phyloP scores from a whole-genome alignment of 2,888 invertebrate species.

The Sesamia inferens region DNA sequence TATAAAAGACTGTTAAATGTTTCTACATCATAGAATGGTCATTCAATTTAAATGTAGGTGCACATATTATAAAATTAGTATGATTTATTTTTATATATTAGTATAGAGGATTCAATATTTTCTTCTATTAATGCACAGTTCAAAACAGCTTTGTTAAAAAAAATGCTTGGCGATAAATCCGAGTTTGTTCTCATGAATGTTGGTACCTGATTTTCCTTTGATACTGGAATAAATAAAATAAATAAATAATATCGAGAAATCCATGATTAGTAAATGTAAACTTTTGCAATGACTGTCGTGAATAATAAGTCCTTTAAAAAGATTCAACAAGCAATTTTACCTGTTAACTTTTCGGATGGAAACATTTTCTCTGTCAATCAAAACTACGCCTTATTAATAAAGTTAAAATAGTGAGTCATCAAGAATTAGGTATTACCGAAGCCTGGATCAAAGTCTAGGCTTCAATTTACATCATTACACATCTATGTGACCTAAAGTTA shows the following conservation, averaged over 20 bases:
- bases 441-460: slow-evolving; percentile 9
- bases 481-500: slow-evolving; percentile 34
- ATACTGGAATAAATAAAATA: too few species aligned
- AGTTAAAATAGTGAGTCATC: slow-evolving; percentile 8
- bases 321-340: slow-evolving; percentile 2
- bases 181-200: too few species aligned
- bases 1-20: too few species aligned
- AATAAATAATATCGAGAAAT: background rate
- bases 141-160: too few species aligned
- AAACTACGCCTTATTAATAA: slow-evolving; percentile 4
- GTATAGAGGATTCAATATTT: too few species aligned
- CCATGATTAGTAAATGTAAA: background rate
- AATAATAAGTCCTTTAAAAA: slow-evolving; percentile 14
- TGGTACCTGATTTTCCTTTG: too few species aligned
- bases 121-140: too few species aligned
- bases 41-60: too few species aligned
- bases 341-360: slow-evolving; percentile 8
- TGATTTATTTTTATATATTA: too few species aligned
- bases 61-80: too few species aligned
- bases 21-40: too few species aligned
- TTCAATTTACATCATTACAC: slow-evolving; percentile 5
- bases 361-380: background rate
- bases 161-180: too few species aligned
- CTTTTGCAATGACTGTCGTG: background rate
- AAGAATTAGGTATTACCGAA: slow-evolving; percentile 15